phyloP scores from a whole-genome alignment of 1,140 invertebrate species.

The Thaumatotibia leucotreta region DNA sequence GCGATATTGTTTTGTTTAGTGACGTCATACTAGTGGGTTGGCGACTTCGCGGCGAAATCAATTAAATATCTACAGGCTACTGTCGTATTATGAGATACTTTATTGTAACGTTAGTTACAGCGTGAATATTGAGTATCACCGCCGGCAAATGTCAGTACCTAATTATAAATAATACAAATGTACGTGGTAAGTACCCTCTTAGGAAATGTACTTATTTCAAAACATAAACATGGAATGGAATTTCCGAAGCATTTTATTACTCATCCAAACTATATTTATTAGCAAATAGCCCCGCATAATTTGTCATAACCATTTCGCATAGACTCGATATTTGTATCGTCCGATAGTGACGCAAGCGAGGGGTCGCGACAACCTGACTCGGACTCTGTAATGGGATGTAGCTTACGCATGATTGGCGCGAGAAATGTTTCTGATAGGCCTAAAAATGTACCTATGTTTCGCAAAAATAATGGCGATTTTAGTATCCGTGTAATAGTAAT shows the following conservation, averaged over 20 bases:
- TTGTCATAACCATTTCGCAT: neutral
- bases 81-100: no score
- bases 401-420: neutral
- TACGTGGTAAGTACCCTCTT: no score
- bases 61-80: neutral
- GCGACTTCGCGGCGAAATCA: neutral
- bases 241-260: neutral
- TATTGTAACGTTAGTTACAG: no score
- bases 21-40: neutral
- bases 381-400: neutral
- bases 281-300: neutral
- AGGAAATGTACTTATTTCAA: no score
- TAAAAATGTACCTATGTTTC: neutral
- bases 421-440: neutral
- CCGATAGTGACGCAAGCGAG: constrained; percentile 3
- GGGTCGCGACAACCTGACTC: neutral
- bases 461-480: neutral
- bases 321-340: neutral
- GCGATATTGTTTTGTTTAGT: neutral
- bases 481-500: no score
- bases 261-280: neutral
- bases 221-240: no score
- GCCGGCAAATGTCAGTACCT: no score
- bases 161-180: no score
- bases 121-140: no score